A percentile compares a stretch with the other conserved stretches of the same genome.
Conservation (phyloP, 1,140 invertebrate species). For the Zaprionus vittiger region DNA sequence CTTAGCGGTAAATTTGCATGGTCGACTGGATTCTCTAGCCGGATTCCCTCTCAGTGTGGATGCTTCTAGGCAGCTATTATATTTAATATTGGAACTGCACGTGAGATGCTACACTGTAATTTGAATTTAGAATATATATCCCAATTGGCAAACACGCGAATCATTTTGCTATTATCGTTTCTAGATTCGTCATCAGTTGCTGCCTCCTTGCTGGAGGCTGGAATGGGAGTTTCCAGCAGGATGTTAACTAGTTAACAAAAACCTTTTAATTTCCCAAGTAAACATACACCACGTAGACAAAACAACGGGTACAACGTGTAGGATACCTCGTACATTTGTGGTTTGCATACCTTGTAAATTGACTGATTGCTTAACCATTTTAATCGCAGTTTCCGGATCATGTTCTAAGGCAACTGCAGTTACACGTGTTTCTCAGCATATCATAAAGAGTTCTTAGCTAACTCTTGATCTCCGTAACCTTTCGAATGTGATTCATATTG, state of each 20-base stretch:
- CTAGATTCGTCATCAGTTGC: background rate
- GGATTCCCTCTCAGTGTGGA: background rate
- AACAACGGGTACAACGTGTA: background rate
- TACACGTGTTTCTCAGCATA: background rate
- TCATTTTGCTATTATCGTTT: background rate
- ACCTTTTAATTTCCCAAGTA: background rate
- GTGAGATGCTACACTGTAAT: background rate
- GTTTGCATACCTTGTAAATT: no score
- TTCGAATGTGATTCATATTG: background rate
- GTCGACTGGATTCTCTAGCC: background rate
- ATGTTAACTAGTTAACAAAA: slow-evolving; percentile 6
- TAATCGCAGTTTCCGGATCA: background rate
- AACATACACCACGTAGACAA: background rate
- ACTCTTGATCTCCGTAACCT: background rate
- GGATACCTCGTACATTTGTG: no score
- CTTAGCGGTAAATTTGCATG: slow-evolving; percentile 12
- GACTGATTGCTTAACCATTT: no score
- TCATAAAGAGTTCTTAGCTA: background rate
- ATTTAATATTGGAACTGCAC: background rate
- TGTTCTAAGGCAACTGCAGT: background rate
- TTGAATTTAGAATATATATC: background rate
- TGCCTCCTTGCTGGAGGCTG: background rate
- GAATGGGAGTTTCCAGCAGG: background rate
- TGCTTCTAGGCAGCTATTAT: background rate
- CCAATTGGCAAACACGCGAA: background rate